These are phyloP conservation scores for Apaloderma vittatum DNA, from an alignment of 2,113 vertebrate species.

Conservation along the genomic window DNA sequence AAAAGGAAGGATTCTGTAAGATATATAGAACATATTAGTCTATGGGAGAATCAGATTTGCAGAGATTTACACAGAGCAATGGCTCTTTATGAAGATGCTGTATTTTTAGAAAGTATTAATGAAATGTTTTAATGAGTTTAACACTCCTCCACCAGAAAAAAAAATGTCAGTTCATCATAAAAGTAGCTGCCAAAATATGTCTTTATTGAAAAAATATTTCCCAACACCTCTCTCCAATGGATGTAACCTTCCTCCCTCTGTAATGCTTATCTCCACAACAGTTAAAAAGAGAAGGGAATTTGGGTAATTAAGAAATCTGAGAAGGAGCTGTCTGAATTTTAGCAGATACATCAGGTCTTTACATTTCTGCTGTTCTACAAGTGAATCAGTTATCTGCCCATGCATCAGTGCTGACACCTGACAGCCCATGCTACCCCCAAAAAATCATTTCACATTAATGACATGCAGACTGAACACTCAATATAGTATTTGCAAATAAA, in stretches of 20 bases:
- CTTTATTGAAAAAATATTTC: background rate
- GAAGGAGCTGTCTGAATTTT: background rate
- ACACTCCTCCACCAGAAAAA: background rate
- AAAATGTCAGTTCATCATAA: background rate
- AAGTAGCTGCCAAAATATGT: background rate
- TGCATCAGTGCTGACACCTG: background rate
- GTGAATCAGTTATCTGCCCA: background rate
- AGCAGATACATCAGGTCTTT: background rate
- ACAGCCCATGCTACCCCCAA: background rate
- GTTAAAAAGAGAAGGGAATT: background rate
- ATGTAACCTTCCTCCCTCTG: background rate
- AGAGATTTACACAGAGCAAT: background rate
- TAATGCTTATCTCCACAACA: background rate
- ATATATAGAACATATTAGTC: background rate
- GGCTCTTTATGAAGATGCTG: background rate
- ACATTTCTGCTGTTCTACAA: background rate
- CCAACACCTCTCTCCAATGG: background rate
- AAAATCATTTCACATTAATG: background rate
- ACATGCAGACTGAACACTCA: background rate
- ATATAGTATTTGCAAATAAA: background rate
- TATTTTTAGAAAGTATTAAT: slow-evolving; percentile 11
- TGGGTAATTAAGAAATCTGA: background rate
- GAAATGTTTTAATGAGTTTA: slow-evolving; percentile 5
- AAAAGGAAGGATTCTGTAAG: background rate
- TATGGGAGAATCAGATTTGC: background rate